phyloP scores from a whole-genome alignment of 1,140 invertebrate genomes.

The Amyelois transitella region DNA sequence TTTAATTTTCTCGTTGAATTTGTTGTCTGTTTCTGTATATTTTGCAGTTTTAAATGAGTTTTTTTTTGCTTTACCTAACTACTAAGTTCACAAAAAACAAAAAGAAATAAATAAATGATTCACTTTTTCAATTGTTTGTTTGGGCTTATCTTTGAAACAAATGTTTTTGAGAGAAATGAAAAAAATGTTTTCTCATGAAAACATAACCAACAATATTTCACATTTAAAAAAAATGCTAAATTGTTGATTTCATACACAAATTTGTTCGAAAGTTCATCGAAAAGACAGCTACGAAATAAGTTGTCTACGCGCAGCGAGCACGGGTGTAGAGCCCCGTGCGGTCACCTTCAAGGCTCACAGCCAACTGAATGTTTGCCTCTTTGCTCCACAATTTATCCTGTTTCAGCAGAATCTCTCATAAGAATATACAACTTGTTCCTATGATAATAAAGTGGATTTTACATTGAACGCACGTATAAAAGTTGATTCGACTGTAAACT shows the following conservation, averaged over 20 bases:
- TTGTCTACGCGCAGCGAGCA: constrained; percentile 27
- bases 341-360: constrained; percentile 44
- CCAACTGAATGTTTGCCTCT: constrained; percentile 49
- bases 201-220: too few relatives aligned
- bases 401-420: constrained; percentile 8
- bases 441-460: constrained; percentile 24
- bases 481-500: constrained; percentile 26
- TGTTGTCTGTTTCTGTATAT: neutral
- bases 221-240: too few relatives aligned
- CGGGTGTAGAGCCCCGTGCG: constrained; percentile 22
- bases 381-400: constrained; percentile 46
- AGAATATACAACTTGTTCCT: constrained; percentile 31
- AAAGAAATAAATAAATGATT: too few relatives aligned
- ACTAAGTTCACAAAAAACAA: too few relatives aligned
- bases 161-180: too few relatives aligned
- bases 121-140: too few relatives aligned
- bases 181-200: too few relatives aligned
- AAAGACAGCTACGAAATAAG: constrained; percentile 50
- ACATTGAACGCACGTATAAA: constrained; percentile 8
- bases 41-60: too few relatives aligned
- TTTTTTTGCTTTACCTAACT: too few relatives aligned
- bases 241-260: too few relatives aligned
- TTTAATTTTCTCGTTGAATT: neutral
- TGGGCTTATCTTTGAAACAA: too few relatives aligned
- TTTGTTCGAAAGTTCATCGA: neutral